phyloP scores from a whole-genome alignment of 1,140 invertebrate species.

The Pseudobourletiella spinata region DNA sequence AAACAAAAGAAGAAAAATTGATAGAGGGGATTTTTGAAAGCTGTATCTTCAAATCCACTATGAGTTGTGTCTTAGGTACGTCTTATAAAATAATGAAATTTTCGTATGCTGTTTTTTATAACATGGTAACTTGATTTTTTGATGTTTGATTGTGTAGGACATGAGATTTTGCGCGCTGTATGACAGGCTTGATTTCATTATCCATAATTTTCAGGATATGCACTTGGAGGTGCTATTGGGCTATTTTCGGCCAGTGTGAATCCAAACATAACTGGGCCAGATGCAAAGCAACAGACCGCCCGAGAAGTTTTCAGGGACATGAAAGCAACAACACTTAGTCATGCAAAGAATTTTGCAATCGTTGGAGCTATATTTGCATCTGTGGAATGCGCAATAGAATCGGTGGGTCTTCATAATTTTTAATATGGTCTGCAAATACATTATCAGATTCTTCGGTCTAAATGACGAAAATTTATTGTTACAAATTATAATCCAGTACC shows the following conservation, averaged over 20 bases:
- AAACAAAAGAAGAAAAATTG: conserved; percentile 76
- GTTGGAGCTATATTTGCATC: conserved; percentile 87
- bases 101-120: too few species aligned
- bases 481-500: too few species aligned
- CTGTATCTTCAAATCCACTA: conserved; percentile 78
- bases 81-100: background rate
- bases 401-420: conserved; percentile 51
- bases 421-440: too few species aligned
- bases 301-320: conserved; percentile 81
- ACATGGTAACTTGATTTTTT: too few species aligned
- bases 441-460: too few species aligned
- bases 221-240: conserved; percentile 78
- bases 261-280: conserved; percentile 61
- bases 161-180: too few species aligned
- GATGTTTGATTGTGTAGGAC: too few species aligned
- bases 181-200: too few species aligned
- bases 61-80: conserved; percentile 82
- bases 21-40: conserved; percentile 82
- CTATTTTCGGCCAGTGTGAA: conserved; percentile 92
- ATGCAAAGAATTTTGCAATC: conserved; percentile 96
- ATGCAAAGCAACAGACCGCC: conserved; percentile 69
- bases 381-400: conserved; percentile 86
- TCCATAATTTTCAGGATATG: conserved; percentile 75
- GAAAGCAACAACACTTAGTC: conserved; percentile 77
- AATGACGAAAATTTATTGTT: too few species aligned